Evolutionary conservation across 2,113 vertebrate species (phyloP), one percentile per base, ranked within the genome.

Genomic region (Cariama cristata): DNA sequence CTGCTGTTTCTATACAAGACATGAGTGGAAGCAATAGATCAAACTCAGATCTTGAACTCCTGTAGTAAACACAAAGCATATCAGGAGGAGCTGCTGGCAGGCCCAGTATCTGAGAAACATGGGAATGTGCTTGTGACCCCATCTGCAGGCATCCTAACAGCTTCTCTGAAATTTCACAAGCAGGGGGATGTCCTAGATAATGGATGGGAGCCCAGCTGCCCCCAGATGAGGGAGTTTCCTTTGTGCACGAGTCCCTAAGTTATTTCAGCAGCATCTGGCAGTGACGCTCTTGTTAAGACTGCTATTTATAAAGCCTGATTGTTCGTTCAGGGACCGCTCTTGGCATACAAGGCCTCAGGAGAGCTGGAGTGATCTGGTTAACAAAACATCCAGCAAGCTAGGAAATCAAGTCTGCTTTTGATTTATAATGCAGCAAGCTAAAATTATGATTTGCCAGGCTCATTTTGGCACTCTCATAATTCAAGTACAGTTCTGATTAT

Each of bases 261-360:
- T 93, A 60, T 64, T 83, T 33, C 80, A 73, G 95, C 91, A 96
- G 94, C 88, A 93, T 95, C 94, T 96, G 84, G 84, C 92, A 88
- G 91, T 3, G 72, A 94, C 45, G 32, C 52, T 90, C 95, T 75
- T 59, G 89, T 86, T 93, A 92, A 79, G 58, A 72, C 76, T 97
- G 87, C 86, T 92, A 74, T 98, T 98, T 97, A 94, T 98, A 97
- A 98, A 97, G 91, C 56, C 64, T 93, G 79, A 97, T 96, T 98
- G 94, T 79, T 91, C 82, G n/a, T 80, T 91, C 94, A 86, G 94
- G 95, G 92, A 90, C 87, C 86, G 89, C 80, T 86, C 72, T 79
- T 88, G 94, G 84, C 80, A 88, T 7, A 68, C 0, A 1, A 69
- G 83, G 86, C 79, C 91, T 95, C 90, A 94, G 79, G 96, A 96